Evolutionary conservation across 37 sponge, comb jelly and placozoan species (phyloP), one percentile per base, ranked within the genome.

Genomic region (Amphimedon queenslandica): DNA sequence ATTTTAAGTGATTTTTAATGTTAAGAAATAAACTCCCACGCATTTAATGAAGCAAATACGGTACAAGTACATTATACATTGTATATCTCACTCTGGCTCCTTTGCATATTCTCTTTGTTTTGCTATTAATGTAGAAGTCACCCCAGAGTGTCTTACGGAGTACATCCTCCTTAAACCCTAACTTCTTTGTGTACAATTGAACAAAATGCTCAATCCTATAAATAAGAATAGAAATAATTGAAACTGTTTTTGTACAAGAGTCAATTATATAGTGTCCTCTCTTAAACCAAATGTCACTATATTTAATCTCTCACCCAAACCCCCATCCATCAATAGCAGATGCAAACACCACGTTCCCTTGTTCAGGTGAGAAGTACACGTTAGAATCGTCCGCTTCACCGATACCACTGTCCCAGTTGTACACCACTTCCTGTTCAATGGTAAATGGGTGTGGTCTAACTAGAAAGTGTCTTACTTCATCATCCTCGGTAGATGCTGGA

Each of bases 321-420:
- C 95, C 99, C 99, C 99, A 98, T 1, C 99, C 99, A 73, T 94
- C 95, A 13, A 86, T 57, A 60, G 99, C 95, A 53, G 96, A 92
- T 13, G 95, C 78, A 72, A 98, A 98, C 4, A 92, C 75, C n/a
- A 98, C 95, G 63, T 98, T 98, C 31, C 93, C 95, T 40, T 80
- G 73, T 37, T 94, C 93, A 29, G 99, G 99, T 36, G 90, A 88
- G 76, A 98, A 98, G 80, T 96, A 96, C 42, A 98, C 57, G 13
- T 83, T 55, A 2, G 87, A 88, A 42, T 98, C 95, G 73, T 91
- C 93, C 13, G 35, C 78, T 29, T 94, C 90, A 10, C 91, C 92
- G 33, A 92, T 53, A 4, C 93, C 97, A 57, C 65, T 57, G 55
- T 84, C 85, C 97, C 93, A 92, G 73, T 96, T 87, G 39, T 93